phyloP scores from a whole-genome alignment of 1,140 invertebrate genomes.

The Anagrus nilaparvatae region DNA sequence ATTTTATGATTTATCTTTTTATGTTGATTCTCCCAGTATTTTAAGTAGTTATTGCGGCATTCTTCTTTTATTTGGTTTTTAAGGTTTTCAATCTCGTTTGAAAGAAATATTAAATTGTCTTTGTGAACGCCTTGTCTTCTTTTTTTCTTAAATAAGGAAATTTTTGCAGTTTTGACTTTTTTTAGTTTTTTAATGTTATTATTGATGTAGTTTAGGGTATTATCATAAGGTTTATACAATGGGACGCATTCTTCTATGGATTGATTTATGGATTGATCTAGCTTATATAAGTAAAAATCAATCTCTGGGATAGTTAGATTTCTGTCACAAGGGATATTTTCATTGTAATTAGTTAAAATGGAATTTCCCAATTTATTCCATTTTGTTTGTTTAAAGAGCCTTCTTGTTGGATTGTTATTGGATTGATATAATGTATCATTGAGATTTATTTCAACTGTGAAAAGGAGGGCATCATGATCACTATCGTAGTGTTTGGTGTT shows the following conservation, averaged over 20 bases:
- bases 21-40: no score
- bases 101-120: no score
- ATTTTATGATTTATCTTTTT: no score
- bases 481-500: conserved; percentile 1
- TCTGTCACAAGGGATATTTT: conserved; percentile 3
- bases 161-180: conserved; percentile 7
- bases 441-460: conserved; percentile 5
- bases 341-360: not conserved
- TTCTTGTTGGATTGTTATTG: not conserved
- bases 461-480: conserved; percentile 1
- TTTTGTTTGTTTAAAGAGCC: conserved; percentile 15
- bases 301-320: conserved; percentile 17
- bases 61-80: no score
- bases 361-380: conserved; percentile 13
- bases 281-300: conserved; percentile 4
- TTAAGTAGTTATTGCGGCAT: no score
- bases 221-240: conserved; percentile 1
- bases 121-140: no score
- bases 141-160: no score
- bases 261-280: not conserved
- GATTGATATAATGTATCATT: no score
- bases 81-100: no score
- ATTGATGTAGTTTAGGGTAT: conserved; percentile 5
- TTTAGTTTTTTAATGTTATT: conserved; percentile 11
- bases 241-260: conserved; percentile 13